Percentiles rank a stretch among this genome's conserved stretches.
These are phyloP conservation scores for Cotesia glomerata DNA, from an alignment of 1,140 invertebrate genomes.

Conservation along the genomic window DNA sequence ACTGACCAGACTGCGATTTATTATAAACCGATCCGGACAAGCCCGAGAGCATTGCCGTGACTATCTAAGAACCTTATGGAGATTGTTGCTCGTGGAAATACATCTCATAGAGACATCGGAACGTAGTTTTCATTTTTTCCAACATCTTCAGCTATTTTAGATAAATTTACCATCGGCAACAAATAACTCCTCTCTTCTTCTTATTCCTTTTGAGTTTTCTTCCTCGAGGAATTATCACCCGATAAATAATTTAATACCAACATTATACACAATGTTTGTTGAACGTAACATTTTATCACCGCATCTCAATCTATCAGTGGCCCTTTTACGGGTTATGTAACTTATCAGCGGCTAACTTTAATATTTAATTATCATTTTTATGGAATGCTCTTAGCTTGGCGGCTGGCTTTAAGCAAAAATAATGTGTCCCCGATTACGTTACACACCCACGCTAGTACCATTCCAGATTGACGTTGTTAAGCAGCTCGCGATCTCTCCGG, in stretches of 20 bases:
- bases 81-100: neutral
- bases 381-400: slow-evolving; percentile 5
- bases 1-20: slow-evolving; percentile 24
- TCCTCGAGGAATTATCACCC: no score
- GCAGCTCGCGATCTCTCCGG: neutral
- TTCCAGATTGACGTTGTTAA: slow-evolving; percentile 8
- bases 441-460: slow-evolving; percentile 14
- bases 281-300: no score
- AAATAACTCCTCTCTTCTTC: neutral
- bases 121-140: neutral
- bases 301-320: neutral
- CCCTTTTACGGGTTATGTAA: no score
- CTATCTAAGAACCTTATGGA: neutral
- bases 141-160: neutral
- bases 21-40: slow-evolving; percentile 16
- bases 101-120: slow-evolving; percentile 1
- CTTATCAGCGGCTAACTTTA: neutral
- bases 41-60: slow-evolving; percentile 1
- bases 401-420: neutral
- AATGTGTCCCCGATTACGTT: slow-evolving; percentile 11
- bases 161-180: neutral
- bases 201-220: no score
- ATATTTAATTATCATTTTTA: neutral
- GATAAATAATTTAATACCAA: no score
- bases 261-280: no score